Evolutionary conservation across 2,113 vertebrate genomes (phyloP), one percentile per base, ranked within the genome.

Genomic region (Pachycephala philippinensis): DNA sequence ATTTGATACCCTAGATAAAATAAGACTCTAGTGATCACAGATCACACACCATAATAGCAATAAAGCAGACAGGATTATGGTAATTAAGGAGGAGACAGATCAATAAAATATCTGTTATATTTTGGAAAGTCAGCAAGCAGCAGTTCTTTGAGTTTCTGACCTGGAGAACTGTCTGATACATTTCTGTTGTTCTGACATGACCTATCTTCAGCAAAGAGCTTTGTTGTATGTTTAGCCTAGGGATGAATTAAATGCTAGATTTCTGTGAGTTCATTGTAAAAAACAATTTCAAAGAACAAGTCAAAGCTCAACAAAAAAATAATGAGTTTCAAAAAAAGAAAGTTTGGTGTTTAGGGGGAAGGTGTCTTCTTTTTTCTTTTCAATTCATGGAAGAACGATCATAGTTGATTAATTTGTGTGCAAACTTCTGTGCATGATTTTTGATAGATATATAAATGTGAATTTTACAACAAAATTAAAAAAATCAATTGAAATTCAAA

Each of bases 61-160:
- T 75, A 87, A 89, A 96, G 68, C 52, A 45, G 87, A 90, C 27
- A 63, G 59, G 11, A 91, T 96, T 95, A 89, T 86, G 86, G 87
- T 97, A 98, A 98, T 97, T 88, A 89, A 96, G 82, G 92, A 93
- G 79, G 14, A 90, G 93, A 84, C n/a, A 52, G 64, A 96, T 97
- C 96, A 96, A 97, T 95, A 97, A 92, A 93, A 78, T 96, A 97
- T 89, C 87, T 94, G 74, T 50, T 90, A 50, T 49, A 96, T 95
- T 97, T 95, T 93, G 84, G 26, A 89, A 95, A 96, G 93, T 91
- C 88, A 98, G 87, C 93, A 92, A 96, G 69, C 39, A 79, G 37
- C 42, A 45, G n/a, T 65, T 54, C 72, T 84, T 45, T 57, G 42
- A 84, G 39, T 82, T 84, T 89, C 42, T 72, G 37, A 84, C 31